Conservation (phyloP, 2,797 vertebrate species). For the Crocidura indochinensis region DNA sequence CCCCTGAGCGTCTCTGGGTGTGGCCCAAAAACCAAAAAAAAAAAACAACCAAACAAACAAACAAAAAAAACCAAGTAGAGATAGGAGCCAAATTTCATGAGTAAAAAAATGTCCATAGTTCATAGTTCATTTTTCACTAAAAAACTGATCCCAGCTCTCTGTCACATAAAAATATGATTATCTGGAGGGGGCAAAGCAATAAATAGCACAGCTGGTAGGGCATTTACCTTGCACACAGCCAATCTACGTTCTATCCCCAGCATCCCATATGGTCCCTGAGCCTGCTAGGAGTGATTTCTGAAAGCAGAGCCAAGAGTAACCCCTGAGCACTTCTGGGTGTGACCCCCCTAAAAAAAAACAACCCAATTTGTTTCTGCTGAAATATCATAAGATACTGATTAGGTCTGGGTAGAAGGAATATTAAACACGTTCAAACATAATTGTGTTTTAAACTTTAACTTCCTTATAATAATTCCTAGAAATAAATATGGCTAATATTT, state of each 20-base stretch:
- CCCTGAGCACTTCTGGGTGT: too few species aligned
- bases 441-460: not conserved
- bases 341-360: too few species aligned
- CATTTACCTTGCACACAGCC: too few species aligned
- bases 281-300: too few species aligned
- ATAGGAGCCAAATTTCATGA: not conserved
- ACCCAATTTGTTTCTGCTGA: not conserved
- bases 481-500: conserved; percentile 29
- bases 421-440: not conserved
- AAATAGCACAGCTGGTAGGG: too few species aligned
- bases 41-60: too few species aligned
- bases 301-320: too few species aligned
- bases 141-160: not conserved
- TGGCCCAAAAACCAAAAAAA: too few species aligned
- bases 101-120: conserved; percentile 14
- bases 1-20: too few species aligned
- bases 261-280: too few species aligned
- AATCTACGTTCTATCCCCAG: too few species aligned
- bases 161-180: conserved; percentile 16
- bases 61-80: too few species aligned
- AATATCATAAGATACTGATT: not conserved
- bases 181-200: not conserved
- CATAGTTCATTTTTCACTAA: not conserved
- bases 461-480: conserved; percentile 28
- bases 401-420: not conserved